These are phyloP conservation scores for Ispidina picta DNA, from an alignment of 2,797 vertebrate species.

Conservation along the genomic window DNA sequence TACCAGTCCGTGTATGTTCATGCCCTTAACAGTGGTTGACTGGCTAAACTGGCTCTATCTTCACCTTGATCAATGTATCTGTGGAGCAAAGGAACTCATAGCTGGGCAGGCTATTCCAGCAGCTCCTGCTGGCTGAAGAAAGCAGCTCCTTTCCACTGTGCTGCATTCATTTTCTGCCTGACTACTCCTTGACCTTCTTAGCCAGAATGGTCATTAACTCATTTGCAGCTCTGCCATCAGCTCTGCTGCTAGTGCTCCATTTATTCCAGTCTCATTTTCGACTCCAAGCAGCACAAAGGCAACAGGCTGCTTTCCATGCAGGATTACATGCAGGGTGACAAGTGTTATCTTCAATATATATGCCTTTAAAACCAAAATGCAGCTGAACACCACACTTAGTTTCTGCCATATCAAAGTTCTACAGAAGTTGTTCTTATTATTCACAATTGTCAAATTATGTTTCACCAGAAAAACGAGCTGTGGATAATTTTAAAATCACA, in stretches of 20 bases:
- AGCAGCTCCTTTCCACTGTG: background rate
- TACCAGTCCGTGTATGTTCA: background rate
- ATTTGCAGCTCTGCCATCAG: conserved; percentile 12
- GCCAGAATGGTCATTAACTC: conserved; percentile 49
- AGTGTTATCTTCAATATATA: background rate
- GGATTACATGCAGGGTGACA: background rate
- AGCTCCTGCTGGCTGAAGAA: background rate
- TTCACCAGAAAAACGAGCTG: background rate
- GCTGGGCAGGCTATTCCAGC: background rate
- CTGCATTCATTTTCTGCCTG: conserved; percentile 48
- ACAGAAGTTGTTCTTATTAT: background rate
- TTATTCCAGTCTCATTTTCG: conserved; percentile 27
- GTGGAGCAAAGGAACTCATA: background rate
- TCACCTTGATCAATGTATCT: background rate
- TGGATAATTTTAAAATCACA: background rate
- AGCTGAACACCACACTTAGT: background rate
- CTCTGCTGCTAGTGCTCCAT: background rate
- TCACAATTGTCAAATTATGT: background rate
- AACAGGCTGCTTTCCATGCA: conserved; percentile 14
- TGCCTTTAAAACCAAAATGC: background rate
- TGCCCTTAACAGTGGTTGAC: background rate
- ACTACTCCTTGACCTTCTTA: conserved; percentile 29
- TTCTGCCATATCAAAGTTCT: background rate
- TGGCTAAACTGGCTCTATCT: background rate
- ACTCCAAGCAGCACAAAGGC: background rate